phyloP scores from a whole-genome alignment of 2,113 vertebrate species.

The Vicugna pacos region DNA sequence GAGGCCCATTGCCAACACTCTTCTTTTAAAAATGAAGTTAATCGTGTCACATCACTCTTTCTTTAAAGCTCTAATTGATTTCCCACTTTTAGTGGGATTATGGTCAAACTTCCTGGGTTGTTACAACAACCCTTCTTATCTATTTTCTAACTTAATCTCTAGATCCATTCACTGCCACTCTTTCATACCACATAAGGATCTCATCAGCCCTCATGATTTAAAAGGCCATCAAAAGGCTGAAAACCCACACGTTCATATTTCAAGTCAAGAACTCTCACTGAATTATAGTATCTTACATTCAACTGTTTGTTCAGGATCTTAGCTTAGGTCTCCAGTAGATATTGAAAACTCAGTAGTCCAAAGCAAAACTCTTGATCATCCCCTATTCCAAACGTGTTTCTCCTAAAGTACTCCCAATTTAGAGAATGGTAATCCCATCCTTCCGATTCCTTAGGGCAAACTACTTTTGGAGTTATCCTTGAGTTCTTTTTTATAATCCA shows the following conservation, averaged over 20 bases:
- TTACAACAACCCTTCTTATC: neutral
- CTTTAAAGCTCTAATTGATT: neutral
- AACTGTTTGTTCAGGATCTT: neutral
- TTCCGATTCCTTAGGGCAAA: neutral
- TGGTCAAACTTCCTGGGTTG: neutral
- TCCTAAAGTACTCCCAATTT: neutral
- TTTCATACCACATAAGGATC: neutral
- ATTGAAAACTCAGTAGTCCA: neutral
- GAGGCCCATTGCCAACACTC: neutral
- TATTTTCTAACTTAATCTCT: neutral
- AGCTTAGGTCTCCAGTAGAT: neutral
- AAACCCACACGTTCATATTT: neutral
- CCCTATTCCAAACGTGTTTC: neutral
- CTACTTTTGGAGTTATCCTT: neutral
- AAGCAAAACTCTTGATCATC: neutral
- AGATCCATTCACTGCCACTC: neutral
- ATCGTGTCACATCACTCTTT: neutral
- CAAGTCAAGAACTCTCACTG: neutral
- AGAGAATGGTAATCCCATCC: neutral
- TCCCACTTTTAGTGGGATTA: neutral
- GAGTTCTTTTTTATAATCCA: neutral
- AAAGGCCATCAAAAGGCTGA: neutral
- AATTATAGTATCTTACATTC: neutral
- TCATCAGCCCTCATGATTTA: neutral
- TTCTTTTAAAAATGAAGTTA: conserved; percentile 26